Conservation (phyloP, 2,797 vertebrate genomes). For the Apodemus agrarius region DNA sequence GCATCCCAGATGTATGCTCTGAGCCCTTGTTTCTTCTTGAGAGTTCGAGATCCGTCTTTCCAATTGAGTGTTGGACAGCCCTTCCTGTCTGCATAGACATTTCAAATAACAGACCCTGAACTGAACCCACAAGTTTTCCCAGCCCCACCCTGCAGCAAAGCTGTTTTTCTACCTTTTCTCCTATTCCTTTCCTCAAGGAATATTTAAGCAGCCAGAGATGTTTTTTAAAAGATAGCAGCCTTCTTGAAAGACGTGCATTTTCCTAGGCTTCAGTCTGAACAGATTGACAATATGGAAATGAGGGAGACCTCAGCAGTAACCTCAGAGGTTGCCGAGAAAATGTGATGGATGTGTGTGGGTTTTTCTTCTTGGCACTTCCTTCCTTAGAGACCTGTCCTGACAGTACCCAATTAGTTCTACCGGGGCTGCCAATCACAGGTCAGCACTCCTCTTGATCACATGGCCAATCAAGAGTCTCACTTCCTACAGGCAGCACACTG, state of each 20-base stretch:
- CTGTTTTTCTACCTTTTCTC: not conserved
- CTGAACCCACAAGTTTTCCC: not conserved
- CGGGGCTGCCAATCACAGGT: not conserved
- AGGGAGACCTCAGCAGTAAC: not conserved
- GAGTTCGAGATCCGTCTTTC: constrained; percentile 4
- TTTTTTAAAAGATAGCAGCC: not conserved
- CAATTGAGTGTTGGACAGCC: not conserved
- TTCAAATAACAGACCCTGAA: not conserved
- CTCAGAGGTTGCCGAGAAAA: not conserved
- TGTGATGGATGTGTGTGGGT: not conserved
- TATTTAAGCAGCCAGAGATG: constrained; percentile 31
- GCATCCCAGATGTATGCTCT: constrained; percentile 5
- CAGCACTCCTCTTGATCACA: not conserved
- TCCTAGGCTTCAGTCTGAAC: constrained; percentile 7
- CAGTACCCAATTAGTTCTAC: not conserved
- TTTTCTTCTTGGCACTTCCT: not conserved
- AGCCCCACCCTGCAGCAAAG: not conserved
- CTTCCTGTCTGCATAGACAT: not conserved
- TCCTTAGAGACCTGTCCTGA: not conserved
- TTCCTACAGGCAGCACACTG: not conserved
- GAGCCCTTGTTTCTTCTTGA: constrained; percentile 28
- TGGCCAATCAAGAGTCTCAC: not conserved
- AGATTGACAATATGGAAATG: constrained; percentile 24
- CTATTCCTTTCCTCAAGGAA: not conserved
- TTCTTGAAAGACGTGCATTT: not conserved